These are phyloP conservation scores for Saiga tatarica DNA, from an alignment of 2,113 vertebrate genomes.

Conservation along the genomic window DNA sequence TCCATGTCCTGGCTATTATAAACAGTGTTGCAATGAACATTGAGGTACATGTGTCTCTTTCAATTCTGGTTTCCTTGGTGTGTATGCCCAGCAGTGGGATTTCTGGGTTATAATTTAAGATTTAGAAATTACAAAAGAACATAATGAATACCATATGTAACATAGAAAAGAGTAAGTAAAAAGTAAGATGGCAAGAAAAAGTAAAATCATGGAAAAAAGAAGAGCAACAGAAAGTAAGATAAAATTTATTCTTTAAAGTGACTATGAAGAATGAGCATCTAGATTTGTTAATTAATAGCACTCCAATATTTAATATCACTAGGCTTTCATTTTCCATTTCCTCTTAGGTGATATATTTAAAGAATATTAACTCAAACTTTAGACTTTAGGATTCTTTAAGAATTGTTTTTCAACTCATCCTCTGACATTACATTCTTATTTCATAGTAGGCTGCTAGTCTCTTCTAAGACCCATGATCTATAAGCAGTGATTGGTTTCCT, in stretches of 20 bases:
- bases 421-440: background rate
- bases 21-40: no score
- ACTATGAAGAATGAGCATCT: background rate
- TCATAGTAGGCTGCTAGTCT: background rate
- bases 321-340: background rate
- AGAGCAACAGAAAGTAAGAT: background rate
- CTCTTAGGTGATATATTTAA: background rate
- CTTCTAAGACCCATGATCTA: background rate
- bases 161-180: background rate
- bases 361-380: background rate
- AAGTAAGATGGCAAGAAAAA: background rate
- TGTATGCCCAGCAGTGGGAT: no score
- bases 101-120: background rate
- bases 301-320: background rate
- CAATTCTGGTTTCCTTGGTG: no score
- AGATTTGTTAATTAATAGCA: background rate
- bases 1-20: no score
- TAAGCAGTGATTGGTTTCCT: background rate
- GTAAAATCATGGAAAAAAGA: background rate
- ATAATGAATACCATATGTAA: background rate
- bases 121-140: background rate
- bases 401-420: background rate
- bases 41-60: no score
- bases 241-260: background rate
- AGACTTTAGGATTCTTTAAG: accelerated